Percentiles rank a stretch among this genome's conserved stretches.
Evolutionary conservation across 2,113 vertebrate genomes (phyloP).

Genomic region (Gambusia holbrooki): DNA sequence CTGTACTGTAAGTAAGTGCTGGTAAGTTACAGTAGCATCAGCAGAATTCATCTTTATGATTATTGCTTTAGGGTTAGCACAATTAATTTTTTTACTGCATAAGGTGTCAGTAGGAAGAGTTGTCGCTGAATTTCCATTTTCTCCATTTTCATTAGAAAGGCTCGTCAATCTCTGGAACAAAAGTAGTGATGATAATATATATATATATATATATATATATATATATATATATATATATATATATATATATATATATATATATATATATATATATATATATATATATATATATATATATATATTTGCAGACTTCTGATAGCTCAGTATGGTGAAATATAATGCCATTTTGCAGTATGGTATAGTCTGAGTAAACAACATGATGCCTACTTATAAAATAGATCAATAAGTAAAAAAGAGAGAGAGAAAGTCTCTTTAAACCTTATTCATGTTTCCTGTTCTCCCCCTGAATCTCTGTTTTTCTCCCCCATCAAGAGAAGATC

Average conservation of each 20-base stretch:
- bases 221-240: not conserved
- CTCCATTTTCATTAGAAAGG: not conserved
- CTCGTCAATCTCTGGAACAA: no score
- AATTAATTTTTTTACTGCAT: no score
- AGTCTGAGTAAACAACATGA: not conserved
- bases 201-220: not conserved
- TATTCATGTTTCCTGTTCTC: not conserved
- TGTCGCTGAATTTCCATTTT: not conserved
- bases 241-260: not conserved
- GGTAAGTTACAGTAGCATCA: no score
- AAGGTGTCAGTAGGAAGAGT: no score
- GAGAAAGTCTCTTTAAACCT: slow-evolving; percentile 10
- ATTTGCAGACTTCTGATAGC: not conserved
- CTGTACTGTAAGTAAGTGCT: no score
- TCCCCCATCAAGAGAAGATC: slow-evolving; percentile 39
- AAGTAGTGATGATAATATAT: not conserved
- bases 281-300: not conserved
- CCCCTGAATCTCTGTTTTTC: slow-evolving; percentile 2
- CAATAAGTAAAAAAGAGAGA: not conserved
- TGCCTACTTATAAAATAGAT: not conserved
- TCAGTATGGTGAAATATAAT: not conserved
- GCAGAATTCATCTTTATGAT: no score
- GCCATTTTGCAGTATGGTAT: not conserved
- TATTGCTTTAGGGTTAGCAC: no score
- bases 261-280: not conserved